Base-by-base conservation (phyloP, 2,888 invertebrate species). In the Coecobrya sp. region DNA sequence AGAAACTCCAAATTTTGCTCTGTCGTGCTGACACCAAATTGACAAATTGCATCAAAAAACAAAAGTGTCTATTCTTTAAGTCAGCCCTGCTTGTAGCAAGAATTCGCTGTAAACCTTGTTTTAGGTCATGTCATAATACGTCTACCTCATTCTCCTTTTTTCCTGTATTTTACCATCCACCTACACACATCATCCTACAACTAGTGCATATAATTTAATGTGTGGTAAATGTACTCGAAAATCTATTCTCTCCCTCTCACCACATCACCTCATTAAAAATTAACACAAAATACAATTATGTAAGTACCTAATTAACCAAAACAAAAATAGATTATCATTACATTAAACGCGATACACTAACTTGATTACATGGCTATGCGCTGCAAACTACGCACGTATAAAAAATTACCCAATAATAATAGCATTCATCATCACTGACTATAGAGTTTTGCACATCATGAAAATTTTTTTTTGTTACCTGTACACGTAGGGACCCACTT, bases 401-500 rank as follows among this genome's bases (percentile, higher is more conserved):
- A 36, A 36, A 36, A 36, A 36, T 36, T 2, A 7, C 36, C 36
- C 36, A 36, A 36, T 36, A 36, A 2, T 7, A 36, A 36, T 7
- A 49, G 4, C 11, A 49, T 36, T 36, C 22, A 19, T 2, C 59
- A 59, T 59, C 7, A 59, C 19, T 19, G 13, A 49, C 49, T 42
- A 10, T 42, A 59, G 7, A 59, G 5, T 11, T 19, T 1, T 19
- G 19, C 19, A 59, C 2, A 59, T 1, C n/a, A 59, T 59, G 13
- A 3, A 55, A 16, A 16, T 49, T 76, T 76, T 5, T n/a, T 22
- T 27, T 5, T 49, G 1, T 81, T 68, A 93, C 93, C 84, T 86
- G 85, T 93, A 93, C 3, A 91, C 82, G 73, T 93, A 93, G 7
- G 93, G 93, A 7, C 93, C 93, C 27, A 93, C 85, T 92, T 93